A percentile compares a stretch with the other conserved stretches of the same genome.
Evolutionary conservation across 2,888 invertebrate species (phyloP).

Genomic region (Pandemis cinnamomeana): DNA sequence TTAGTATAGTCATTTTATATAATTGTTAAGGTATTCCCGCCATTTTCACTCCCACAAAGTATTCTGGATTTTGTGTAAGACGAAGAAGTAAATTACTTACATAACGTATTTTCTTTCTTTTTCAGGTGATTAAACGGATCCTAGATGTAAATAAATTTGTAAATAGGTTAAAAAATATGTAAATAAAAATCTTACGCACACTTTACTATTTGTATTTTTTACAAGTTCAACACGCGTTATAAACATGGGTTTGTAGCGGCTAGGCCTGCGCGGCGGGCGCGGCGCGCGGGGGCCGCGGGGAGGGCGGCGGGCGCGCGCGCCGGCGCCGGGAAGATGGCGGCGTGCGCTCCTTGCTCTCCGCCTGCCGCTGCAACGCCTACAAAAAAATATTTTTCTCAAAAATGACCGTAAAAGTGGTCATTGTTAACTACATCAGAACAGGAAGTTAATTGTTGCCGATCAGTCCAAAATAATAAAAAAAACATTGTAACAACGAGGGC

Average conservation of each 20-base stretch:
- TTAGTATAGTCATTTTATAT: too few relatives aligned
- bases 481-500: too few relatives aligned
- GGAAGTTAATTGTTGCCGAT: too few relatives aligned
- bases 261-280: constrained; percentile 11
- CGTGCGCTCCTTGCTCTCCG: constrained; percentile 71
- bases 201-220: not conserved
- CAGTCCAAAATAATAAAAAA: too few relatives aligned
- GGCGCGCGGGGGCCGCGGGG: constrained; percentile 46
- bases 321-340: constrained; percentile 70
- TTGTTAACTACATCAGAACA: too few relatives aligned
- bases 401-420: too few relatives aligned
- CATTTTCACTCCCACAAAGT: too few relatives aligned
- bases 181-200: not conserved
- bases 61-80: too few relatives aligned
- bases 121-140: not conserved
- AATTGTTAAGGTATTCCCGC: too few relatives aligned
- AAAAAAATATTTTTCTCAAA: not conserved
- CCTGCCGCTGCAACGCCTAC: constrained; percentile 64
- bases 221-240: not conserved
- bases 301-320: constrained; percentile 53
- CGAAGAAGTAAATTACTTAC: too few relatives aligned
- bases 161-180: not conserved
- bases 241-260: too few relatives aligned
- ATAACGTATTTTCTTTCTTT: not conserved
- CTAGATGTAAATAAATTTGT: not conserved